Base-by-base conservation (phyloP, 2,888 invertebrate genomes). In the Cephalotes varians region DNA sequence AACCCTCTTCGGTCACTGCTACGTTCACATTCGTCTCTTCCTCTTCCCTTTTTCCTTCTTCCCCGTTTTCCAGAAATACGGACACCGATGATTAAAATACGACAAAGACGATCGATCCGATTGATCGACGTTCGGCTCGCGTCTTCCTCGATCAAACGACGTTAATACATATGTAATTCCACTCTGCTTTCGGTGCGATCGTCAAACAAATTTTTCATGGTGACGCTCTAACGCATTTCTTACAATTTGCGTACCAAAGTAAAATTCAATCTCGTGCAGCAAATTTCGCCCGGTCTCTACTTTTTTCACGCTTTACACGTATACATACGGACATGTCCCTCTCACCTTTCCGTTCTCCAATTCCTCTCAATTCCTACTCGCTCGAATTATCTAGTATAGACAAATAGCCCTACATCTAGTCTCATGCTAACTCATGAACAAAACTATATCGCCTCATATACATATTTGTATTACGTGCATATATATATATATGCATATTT, bases 61-160 rank as follows among this genome's bases (percentile, higher is more conserved):
- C n/a, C 12, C n/a, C 12, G 40, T 25, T 34, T 40, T 54, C 49
- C 12, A 69, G 12, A 37, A 44, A 51, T 71, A 54, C 49, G 71
- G 21, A 76, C 56, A 49, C 40, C 21, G 15, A 60, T 62, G 54
- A 44, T 44, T 65, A 67, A 49, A 49, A 31, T 83, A 67, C 74
- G 76, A 84, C 65, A 80, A 62, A 80, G 84, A 87, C 79, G 83
- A 87, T 67, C 76, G 87, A 71, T 81, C 18, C 73, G 31, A 15
- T 49, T 34, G 4, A 5, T 37, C 51, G n/a, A 49, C 74, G 37
- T 54, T 65, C 21, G 25, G 15, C 51, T 54, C 28, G 28, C 28
- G n/a, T 18, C 9, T 86, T 74, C 65, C 77, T 84, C 82, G 64
- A 10, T 82, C 79, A 76, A 76, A 62, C 21, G 64, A 47, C 74